Evolutionary conservation across 2,113 vertebrate genomes (phyloP), one percentile per base, ranked within the genome.

Genomic region (Climacteris rufus): DNA sequence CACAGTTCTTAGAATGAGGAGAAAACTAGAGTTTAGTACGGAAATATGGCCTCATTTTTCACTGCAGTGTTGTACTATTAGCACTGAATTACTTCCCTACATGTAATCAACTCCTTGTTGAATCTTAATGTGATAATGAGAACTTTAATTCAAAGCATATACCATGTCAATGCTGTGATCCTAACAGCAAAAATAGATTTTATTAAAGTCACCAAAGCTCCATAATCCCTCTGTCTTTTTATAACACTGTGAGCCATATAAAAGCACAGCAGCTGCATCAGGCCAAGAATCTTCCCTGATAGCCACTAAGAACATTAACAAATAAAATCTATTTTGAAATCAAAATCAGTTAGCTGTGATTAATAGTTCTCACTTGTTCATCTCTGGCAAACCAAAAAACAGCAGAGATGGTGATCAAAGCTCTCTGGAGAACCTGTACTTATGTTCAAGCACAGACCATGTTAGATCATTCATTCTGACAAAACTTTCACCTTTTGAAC

Each of bases 121-220:
- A 63, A 87, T 91, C 68, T 84, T 89, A 87, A 89, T 72, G 75
- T 50, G 91, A 91, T 94, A 95, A 95, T 69, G 85, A 90, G 83
- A 94, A 89, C 79, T 72, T 93, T 72, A 74, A 90, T 76, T 92
- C 89, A 85, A 82, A 53, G 61, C 82, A 74, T 83, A 82, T 45
- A 91, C 81, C 66, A 79, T 37, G 69, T 49, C 78, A 89, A 27
- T 37, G 64, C 42, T 37, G 49, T 56, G 68, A 93, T 56, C 45
- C 49, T 31, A 80, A 87, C 22, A 89, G 70, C 68, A 94, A 94
- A 94, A 95, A 42, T 42, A 95, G 79, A 69, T 83, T 95, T 87
- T 89, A 81, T 59, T 89, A 31, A 94, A 95, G 63, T 50, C 75
- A 82, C 82, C 13, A 49, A 85, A 91, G 61, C 47, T 50, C 63